These are phyloP conservation scores for Sycophila texana DNA, from an alignment of 2,888 invertebrate species.

Conservation along the genomic window DNA sequence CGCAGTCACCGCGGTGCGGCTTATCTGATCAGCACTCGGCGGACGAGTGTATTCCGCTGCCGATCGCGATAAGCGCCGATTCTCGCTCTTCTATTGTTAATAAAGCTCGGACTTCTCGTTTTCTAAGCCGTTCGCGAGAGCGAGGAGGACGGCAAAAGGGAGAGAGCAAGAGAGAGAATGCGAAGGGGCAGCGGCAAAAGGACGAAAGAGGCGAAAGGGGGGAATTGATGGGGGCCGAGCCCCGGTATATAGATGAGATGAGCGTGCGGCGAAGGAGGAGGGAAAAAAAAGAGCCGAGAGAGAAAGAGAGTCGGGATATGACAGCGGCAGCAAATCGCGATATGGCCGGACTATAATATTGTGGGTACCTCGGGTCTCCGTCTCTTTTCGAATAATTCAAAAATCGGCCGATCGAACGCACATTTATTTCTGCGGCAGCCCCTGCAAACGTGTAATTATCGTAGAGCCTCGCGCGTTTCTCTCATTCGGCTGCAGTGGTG, in stretches of 20 bases:
- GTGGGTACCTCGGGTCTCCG: slow-evolving; percentile 69
- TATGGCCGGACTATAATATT: slow-evolving; percentile 70
- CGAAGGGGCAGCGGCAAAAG: slow-evolving; percentile 51
- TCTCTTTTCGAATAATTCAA: slow-evolving; percentile 76
- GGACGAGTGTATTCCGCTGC: background rate
- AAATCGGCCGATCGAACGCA: slow-evolving; percentile 75
- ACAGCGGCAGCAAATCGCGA: slow-evolving; percentile 65
- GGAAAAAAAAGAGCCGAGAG: slow-evolving; percentile 43
- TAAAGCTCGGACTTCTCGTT: background rate
- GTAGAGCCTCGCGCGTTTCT: slow-evolving; percentile 66
- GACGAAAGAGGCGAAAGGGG: slow-evolving; percentile 54
- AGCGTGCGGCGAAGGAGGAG: slow-evolving; percentile 24
- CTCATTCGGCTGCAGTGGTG: slow-evolving; percentile 69
- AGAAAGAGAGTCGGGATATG: slow-evolving; percentile 24
- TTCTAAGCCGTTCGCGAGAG: background rate
- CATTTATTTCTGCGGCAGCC: slow-evolving; percentile 67
- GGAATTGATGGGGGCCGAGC: slow-evolving; percentile 48
- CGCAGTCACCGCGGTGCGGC: too few relatives aligned
- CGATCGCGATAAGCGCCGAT: slow-evolving; percentile 30
- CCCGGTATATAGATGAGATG: slow-evolving; percentile 38
- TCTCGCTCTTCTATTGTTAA: slow-evolving; percentile 21
- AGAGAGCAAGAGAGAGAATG: slow-evolving; percentile 21
- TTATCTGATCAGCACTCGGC: slow-evolving; percentile 4
- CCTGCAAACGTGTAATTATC: slow-evolving; percentile 74
- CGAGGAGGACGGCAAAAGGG: slow-evolving; percentile 38